Evolutionary conservation across 1,140 invertebrate species (phyloP), one percentile per base, ranked within the genome.

Genomic region (Lordiphosa stackelbergi): DNA sequence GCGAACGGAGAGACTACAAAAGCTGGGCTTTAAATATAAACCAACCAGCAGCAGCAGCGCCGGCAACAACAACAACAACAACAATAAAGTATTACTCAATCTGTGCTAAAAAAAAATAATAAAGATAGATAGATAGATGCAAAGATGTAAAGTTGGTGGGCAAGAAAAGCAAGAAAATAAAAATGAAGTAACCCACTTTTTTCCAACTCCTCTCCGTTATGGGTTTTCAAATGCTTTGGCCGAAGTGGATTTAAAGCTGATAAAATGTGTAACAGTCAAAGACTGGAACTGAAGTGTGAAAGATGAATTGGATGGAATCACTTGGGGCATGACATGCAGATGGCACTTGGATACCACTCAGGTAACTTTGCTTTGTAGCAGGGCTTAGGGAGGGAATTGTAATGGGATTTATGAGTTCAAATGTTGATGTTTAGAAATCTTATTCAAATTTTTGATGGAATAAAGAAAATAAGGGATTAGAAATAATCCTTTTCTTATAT

Each of bases 171-270:
- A 75, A 71, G 75, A 79, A 79, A 79, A 79, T 81, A 68, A 79
- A 81, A 79, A 62, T 79, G 75, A 79, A 79, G 74, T 79, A 79
- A 79, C 74, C 74, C 75, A 81, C 74, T 79, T 79, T 79, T 77
- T 75, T 81, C 53, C 71, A 63, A 68, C 59, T 72, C 61, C 43
- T 46, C 43, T 31, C 55, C 75, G 74, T 71, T 75, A 79, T 64
- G 78, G 43, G 57, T 81, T 71, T 62, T 72, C 62, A 48, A 65
- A 69, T 73, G 47, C 43, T 46, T 53, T 56, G 64, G 56, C 47
- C 58, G 55, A 65, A 31, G 28, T 31, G 28, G 28, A 8, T 31
- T 31, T 31, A 7, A 31, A 7, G 7, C 28, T 53, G 60, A 65
- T 65, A 54, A 53, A 60, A 69, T 52, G 41, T 55, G 51, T 42